phyloP scores from a whole-genome alignment of 1,140 invertebrate species.

The Microvelia longipes region DNA sequence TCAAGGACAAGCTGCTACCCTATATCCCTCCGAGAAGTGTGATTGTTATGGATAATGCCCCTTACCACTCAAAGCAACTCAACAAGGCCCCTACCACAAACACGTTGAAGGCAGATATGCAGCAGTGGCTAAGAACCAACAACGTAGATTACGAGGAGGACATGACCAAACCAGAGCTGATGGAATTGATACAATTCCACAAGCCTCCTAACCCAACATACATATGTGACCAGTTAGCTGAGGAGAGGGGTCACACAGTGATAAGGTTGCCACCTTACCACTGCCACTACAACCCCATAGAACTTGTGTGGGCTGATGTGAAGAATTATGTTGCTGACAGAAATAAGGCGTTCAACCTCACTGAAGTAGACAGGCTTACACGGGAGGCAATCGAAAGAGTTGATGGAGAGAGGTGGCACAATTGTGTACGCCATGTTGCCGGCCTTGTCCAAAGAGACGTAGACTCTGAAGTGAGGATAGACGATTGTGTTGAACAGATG shows the following conservation, averaged over 20 bases:
- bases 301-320: slow-evolving; percentile 20
- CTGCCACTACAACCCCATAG: slow-evolving; percentile 22
- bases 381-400: background rate
- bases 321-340: slow-evolving; percentile 16
- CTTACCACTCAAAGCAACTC: background rate
- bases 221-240: slow-evolving; percentile 2
- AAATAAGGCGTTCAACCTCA: slow-evolving; percentile 19
- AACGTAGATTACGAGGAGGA: background rate
- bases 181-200: background rate
- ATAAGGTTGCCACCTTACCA: slow-evolving; percentile 23
- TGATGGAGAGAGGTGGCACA: background rate
- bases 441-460: background rate
- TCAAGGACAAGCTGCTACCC: background rate
- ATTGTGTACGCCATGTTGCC: background rate
- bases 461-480: background rate
- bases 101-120: background rate
- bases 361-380: slow-evolving; percentile 9
- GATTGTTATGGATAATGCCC: background rate
- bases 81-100: background rate
- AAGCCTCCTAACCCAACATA: background rate
- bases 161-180: background rate
- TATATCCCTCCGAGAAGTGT: background rate
- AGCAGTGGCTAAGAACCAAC: background rate
- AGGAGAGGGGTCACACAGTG: slow-evolving; percentile 15
- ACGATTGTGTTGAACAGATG: background rate